Evolutionary conservation across 2,888 invertebrate species (phyloP), one percentile per base, ranked within the genome.

Genomic region (Halictus ligatus): DNA sequence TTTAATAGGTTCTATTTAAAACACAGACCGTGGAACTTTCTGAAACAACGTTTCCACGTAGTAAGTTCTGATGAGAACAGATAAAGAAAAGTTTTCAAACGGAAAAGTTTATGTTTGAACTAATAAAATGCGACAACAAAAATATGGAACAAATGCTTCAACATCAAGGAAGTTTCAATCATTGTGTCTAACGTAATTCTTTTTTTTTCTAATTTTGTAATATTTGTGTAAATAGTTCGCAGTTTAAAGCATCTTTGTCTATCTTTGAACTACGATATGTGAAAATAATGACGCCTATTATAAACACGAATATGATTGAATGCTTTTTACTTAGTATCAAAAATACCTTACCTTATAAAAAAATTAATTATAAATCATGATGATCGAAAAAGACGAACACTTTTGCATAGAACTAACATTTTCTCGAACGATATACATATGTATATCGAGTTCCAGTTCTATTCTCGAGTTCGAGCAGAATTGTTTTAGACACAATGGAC

Each of bases 1-100:
- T 54, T 54, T 54, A 54, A 54, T 54, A 54, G 54, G 54, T 54
- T 54, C 54, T 54, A 54, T n/a, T 54, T 54, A 54, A 54, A 54
- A 54, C 54, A 54, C 54, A 54, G 54, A 54, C 54, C 54, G 21
- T 2, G 54, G 10, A 54, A 54, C 54, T 54, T 54, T 54, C 54
- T 54, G 54, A 10, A 54, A n/a, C 54, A 54, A 50, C 21, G 50
- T 54, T 54, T 1, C 18, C 54, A n/a, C 21, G n/a, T n/a, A n/a
- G 54, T 54, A 54, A n/a, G 8, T 54, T 54, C 54, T 54, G 54
- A 54, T n/a, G n/a, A 50, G 8, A 54, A 54, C 54, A n/a, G 54
- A 54, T n/a, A 54, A 54, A n/a, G 21, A 21, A 54, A 54, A 54
- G 54, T 54, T 21, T 8, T 54, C 21, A 8, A 21, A n/a, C 21